Evolutionary conservation across 2,113 vertebrate genomes (phyloP), one percentile per base, ranked within the genome.

Genomic region (Lipophrys pholis): DNA sequence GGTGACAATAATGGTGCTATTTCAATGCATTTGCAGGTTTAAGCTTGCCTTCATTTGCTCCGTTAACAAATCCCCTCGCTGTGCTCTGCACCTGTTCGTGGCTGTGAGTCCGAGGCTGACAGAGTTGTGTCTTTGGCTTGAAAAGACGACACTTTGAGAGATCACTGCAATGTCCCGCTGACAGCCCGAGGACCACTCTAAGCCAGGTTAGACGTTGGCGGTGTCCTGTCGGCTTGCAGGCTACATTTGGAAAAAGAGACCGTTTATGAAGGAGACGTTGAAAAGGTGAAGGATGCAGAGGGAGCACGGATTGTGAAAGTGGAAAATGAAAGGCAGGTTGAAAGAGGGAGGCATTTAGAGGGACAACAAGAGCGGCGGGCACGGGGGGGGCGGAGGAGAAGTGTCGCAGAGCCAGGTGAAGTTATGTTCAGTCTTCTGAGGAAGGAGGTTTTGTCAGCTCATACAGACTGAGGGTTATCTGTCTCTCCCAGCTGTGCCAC

Each of bases 381-480:
- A 51, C 57, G 61, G 53, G 21, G 21, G 21, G 21, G 21, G 21
- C 21, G n/a, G 73, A 78, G 73, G 7, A 42, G 76, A 53, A 36
- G 75, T 56, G 73, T 76, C 21, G 74, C 72, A 57, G 45, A 85
- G 60, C 16, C 77, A 86, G 78, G 79, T 82, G 83, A 85, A 80
- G 85, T 78, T 73, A 45, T 71, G 70, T 76, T 85, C 61, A 54
- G 73, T 76, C 74, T 81, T 85, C 69, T 77, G 76, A 82, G 73
- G 80, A 85, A 43, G 75, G 46, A 72, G 73, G 82, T 86, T 85
- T 82, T 87, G 88, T 87, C 80, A 79, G 81, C 70, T 84, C 76
- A 78, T 81, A 43, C 81, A 83, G 80, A 75, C 79, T 49, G 78
- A 82, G 87, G 88, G 87, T 90, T 92, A 92, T 92, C 90, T 82